phyloP scores from a whole-genome alignment of 2,888 invertebrate genomes.

The Pseudoips prasinana region DNA sequence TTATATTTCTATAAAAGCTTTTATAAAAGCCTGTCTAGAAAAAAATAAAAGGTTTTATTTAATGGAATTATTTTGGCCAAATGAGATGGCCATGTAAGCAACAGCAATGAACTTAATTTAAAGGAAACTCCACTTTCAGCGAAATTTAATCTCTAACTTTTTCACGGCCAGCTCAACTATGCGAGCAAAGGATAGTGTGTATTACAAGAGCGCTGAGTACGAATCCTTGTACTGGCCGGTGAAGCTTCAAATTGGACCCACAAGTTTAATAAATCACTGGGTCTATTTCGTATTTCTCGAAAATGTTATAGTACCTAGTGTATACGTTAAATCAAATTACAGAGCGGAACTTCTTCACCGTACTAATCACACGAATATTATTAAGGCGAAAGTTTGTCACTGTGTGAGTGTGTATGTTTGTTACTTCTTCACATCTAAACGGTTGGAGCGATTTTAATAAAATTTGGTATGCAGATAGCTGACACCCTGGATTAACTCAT shows the following conservation, averaged over 20 bases:
- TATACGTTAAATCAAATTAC: too few species aligned
- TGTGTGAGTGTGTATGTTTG: too few species aligned
- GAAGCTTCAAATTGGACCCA: slow-evolving; percentile 10
- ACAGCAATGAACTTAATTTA: too few species aligned
- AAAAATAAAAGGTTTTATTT: slow-evolving; percentile 30
- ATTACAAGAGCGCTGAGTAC: slow-evolving; percentile 13
- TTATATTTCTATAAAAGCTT: slow-evolving; percentile 14
- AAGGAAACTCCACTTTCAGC: slow-evolving; percentile 6
- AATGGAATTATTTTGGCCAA: slow-evolving; percentile 25
- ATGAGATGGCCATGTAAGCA: too few species aligned
- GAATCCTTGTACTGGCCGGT: slow-evolving; percentile 7
- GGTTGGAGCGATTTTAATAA: too few species aligned
- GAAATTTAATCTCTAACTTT: slow-evolving; percentile 25
- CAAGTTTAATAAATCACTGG: slow-evolving; percentile 11
- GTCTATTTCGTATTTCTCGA: neutral
- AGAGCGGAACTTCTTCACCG: too few species aligned
- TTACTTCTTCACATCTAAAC: too few species aligned
- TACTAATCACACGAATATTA: too few species aligned
- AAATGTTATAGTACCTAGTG: too few species aligned
- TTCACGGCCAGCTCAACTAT: slow-evolving; percentile 22
- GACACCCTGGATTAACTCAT: too few species aligned
- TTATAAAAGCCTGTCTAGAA: slow-evolving; percentile 18
- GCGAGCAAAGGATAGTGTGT: slow-evolving; percentile 4
- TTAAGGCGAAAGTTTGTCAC: too few species aligned
- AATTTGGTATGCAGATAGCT: too few species aligned